These are phyloP conservation scores for Suncus etruscus DNA, from an alignment of 2,113 vertebrate genomes.

Conservation along the genomic window DNA sequence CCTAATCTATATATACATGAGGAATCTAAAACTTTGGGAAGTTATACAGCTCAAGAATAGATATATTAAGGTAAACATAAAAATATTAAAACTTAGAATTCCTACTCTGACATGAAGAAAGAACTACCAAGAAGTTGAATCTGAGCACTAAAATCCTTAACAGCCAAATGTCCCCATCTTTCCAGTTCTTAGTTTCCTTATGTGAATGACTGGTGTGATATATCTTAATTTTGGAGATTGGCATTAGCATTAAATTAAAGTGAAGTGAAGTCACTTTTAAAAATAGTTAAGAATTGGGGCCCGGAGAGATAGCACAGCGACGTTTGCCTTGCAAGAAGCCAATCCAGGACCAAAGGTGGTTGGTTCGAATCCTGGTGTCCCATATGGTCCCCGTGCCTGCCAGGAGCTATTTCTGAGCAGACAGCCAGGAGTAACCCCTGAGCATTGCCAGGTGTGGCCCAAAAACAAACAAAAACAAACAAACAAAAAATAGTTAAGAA, in stretches of 20 bases:
- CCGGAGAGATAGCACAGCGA: too few species aligned
- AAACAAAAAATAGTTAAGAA: background rate
- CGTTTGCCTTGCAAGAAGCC: too few species aligned
- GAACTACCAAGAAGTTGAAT: background rate
- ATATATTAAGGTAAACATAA: background rate
- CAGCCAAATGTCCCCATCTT: background rate
- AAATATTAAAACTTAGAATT: background rate
- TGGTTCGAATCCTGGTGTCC: too few species aligned
- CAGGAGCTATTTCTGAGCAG: too few species aligned
- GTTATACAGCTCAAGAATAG: background rate
- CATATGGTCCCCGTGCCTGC: too few species aligned
- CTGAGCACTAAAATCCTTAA: background rate
- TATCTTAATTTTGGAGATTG: background rate
- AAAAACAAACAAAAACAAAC: too few species aligned
- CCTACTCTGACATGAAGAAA: background rate
- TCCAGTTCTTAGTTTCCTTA: background rate
- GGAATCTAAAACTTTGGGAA: background rate
- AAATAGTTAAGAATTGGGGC: background rate
- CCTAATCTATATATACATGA: background rate
- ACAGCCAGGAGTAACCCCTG: too few species aligned
- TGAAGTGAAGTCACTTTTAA: conserved; percentile 30
- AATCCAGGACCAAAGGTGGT: too few species aligned
- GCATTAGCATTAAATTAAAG: background rate
- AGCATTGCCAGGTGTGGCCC: too few species aligned
- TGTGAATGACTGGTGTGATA: background rate